phyloP scores from a whole-genome alignment of 2,888 invertebrate species.

The Nesidiocoris tenuis region DNA sequence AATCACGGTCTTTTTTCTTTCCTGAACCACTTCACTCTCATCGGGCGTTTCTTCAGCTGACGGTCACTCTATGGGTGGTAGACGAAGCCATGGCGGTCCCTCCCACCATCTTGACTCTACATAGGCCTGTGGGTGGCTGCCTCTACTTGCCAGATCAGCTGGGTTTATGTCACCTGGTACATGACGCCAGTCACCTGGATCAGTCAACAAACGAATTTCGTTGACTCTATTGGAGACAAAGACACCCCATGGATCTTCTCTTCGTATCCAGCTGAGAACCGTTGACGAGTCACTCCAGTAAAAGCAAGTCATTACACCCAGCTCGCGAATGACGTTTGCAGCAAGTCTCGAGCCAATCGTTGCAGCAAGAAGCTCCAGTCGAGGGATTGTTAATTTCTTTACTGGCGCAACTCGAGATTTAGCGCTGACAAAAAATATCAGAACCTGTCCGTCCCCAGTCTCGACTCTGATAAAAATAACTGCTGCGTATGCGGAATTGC shows the following conservation, averaged over 20 bases:
- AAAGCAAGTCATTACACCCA: slow-evolving; percentile 19
- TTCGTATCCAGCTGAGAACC: slow-evolving; percentile 50
- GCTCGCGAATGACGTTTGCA: slow-evolving; percentile 12
- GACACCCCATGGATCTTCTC: slow-evolving; percentile 49
- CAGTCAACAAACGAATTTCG: slow-evolving; percentile 50
- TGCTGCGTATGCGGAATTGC: slow-evolving; percentile 49
- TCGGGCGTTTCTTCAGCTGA: background rate
- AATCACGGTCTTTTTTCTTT: background rate
- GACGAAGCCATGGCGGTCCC: slow-evolving; percentile 52
- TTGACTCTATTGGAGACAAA: slow-evolving; percentile 51
- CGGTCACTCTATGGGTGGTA: slow-evolving; percentile 49
- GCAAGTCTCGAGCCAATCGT: slow-evolving; percentile 50
- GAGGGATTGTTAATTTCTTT: slow-evolving; percentile 49
- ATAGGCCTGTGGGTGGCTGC: background rate
- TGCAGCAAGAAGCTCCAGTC: slow-evolving; percentile 52
- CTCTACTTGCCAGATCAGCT: slow-evolving; percentile 50
- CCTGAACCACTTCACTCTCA: background rate
- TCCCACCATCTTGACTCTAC: slow-evolving; percentile 51
- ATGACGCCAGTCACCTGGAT: slow-evolving; percentile 50
- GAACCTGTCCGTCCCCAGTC: slow-evolving; percentile 28
- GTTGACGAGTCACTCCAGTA: slow-evolving; percentile 52
- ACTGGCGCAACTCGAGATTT: slow-evolving; percentile 51
- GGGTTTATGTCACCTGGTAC: slow-evolving; percentile 52
- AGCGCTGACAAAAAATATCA: slow-evolving; percentile 50
- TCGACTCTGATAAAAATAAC: slow-evolving; percentile 45